Conservation (phyloP, 2,113 vertebrate genomes). For the Vireo altiloquus region DNA sequence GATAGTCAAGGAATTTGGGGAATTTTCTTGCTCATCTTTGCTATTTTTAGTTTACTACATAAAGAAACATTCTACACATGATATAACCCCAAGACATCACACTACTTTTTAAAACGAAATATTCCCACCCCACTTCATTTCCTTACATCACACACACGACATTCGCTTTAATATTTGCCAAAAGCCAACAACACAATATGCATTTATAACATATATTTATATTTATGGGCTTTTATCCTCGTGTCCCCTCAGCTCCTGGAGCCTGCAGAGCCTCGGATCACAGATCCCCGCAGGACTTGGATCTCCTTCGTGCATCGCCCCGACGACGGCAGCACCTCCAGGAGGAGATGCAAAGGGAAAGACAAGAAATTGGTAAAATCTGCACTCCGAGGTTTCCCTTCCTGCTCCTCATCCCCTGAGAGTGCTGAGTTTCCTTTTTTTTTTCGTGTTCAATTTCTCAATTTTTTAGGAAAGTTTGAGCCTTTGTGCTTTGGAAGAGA, state of each 20-base stretch:
- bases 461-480: neutral
- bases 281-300: conserved; percentile 89
- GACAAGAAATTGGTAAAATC: conserved; percentile 83
- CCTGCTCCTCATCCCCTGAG: neutral
- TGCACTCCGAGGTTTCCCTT: neutral
- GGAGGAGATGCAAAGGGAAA: conserved; percentile 81
- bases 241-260: conserved; percentile 74
- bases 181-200: no score
- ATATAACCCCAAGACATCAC: no score
- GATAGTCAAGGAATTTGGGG: no score
- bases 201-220: neutral
- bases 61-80: no score
- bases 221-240: no score
- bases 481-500: neutral
- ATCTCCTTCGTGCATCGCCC: conserved; percentile 91
- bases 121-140: no score
- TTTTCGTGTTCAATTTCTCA: neutral
- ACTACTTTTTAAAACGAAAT: no score
- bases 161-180: no score
- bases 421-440: rapidly evolving
- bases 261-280: conserved; percentile 68
- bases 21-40: no score
- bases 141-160: no score
- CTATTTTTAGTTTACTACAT: no score
- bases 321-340: conserved; percentile 73